Percentiles rank a stretch among this genome's conserved stretches.
phyloP scores from a whole-genome alignment of 2,797 vertebrate species.

The Numenius phaeopus region DNA sequence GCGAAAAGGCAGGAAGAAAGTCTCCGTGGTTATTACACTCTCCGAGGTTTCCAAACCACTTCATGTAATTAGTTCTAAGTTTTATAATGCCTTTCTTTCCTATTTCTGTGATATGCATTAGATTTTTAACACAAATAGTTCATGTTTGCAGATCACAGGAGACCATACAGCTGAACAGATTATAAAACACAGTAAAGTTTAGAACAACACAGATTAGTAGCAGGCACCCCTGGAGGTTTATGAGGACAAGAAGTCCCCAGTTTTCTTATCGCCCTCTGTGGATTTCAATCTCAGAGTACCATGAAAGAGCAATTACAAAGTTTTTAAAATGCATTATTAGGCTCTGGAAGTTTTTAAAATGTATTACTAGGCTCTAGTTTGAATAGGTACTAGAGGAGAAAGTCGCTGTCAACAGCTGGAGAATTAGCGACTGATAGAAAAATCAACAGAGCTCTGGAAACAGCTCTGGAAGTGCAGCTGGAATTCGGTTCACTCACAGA shows the following conservation, averaged over 20 bases:
- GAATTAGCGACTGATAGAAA: not conserved
- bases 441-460: not conserved
- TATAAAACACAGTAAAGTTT: not conserved
- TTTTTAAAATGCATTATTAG: not conserved
- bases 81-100: not conserved
- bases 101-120: not conserved
- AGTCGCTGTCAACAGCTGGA: not conserved
- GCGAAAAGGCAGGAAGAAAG: not conserved
- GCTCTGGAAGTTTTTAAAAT: not conserved
- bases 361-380: not conserved
- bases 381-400: not conserved
- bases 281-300: not conserved
- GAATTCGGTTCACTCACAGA: not conserved
- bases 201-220: not conserved
- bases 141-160: conserved; percentile 23
- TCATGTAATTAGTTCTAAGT: not conserved
- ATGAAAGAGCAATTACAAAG: not conserved
- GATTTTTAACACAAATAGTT: conserved; percentile 24
- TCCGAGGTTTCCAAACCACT: not conserved
- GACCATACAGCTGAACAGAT: conserved; percentile 7
- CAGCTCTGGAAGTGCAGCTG: conserved; percentile 12
- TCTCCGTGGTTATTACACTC: not conserved
- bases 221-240: not conserved
- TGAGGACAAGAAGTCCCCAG: not conserved
- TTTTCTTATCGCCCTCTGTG: not conserved